Evolutionary conservation across 2,888 invertebrate species (phyloP).

Genomic region (Tetragonula carbonaria): DNA sequence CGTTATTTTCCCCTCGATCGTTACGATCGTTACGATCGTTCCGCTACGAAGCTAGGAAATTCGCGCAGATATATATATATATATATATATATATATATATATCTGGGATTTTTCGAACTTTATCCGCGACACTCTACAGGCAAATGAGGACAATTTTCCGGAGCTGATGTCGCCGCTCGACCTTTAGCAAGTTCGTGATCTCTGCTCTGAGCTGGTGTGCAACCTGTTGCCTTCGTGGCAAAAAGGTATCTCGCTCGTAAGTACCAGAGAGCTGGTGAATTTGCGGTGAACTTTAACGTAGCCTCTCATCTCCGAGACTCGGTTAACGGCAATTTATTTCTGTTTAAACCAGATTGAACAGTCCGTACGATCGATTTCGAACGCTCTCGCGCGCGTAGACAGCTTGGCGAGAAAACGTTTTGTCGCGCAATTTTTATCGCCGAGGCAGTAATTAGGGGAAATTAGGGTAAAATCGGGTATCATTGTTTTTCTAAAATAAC

Average conservation of each 20-base stretch:
- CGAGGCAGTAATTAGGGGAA: too few species aligned
- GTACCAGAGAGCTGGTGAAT: slow-evolving; percentile 26
- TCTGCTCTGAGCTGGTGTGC: slow-evolving; percentile 47
- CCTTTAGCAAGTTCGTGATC: slow-evolving; percentile 62
- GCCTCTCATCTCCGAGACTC: not conserved
- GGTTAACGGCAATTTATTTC: slow-evolving; percentile 35
- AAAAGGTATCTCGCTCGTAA: slow-evolving; percentile 43
- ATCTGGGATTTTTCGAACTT: slow-evolving; percentile 12
- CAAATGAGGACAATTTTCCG: slow-evolving; percentile 55
- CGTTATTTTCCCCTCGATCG: too few species aligned
- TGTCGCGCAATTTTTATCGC: too few species aligned
- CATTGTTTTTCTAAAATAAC: too few species aligned
- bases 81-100: too few species aligned
- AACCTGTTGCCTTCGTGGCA: slow-evolving; percentile 69
- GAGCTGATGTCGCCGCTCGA: slow-evolving; percentile 50
- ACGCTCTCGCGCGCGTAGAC: not conserved
- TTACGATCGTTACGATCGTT: too few species aligned
- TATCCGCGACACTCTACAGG: slow-evolving; percentile 16
- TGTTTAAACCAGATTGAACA: not conserved
- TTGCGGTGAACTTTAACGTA: slow-evolving; percentile 23
- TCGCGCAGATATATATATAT: not conserved
- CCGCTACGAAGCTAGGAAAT: not conserved
- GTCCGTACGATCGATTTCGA: not conserved
- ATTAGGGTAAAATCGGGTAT: too few species aligned
- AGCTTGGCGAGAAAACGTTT: too few species aligned